Conservation (phyloP, 1,140 invertebrate genomes). For the Drosophila nebulosa region DNA sequence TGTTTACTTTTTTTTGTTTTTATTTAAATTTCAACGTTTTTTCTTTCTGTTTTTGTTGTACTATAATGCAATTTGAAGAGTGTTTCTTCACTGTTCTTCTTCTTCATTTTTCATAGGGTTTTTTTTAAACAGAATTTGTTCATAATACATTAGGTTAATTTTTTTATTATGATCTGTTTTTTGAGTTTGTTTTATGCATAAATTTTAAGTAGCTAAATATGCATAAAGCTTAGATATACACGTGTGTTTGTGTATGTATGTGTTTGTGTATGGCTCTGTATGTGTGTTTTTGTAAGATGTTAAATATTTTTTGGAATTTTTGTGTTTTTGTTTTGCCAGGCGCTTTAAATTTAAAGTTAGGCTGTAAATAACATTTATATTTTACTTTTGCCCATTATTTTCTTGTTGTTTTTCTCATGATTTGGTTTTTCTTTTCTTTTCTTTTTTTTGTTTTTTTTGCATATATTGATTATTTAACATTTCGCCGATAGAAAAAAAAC, state of each 20-base stretch:
- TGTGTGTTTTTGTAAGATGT: background rate
- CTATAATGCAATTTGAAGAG: constrained; percentile 34
- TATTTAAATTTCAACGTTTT: constrained; percentile 7
- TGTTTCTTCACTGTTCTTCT: constrained; percentile 11
- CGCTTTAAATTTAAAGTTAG: background rate
- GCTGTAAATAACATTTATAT: constrained; percentile 4
- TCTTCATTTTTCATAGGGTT: constrained; percentile 7
- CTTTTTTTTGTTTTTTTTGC: background rate
- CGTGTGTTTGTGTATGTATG: constrained; percentile 29
- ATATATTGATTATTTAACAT: constrained; percentile 64
- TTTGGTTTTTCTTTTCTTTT: too few species aligned
- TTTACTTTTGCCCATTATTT: background rate
- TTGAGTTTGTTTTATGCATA: constrained; percentile 35
- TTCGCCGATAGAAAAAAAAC: constrained; percentile 4
- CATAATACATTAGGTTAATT: constrained; percentile 37
- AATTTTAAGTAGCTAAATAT: constrained; percentile 55
- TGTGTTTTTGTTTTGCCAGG: background rate
- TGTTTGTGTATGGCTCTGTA: constrained; percentile 1
- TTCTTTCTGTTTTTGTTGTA: constrained; percentile 21
- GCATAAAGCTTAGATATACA: constrained; percentile 41
- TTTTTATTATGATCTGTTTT: constrained; percentile 38
- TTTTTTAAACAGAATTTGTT: constrained; percentile 11
- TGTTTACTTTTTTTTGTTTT: constrained; percentile 16
- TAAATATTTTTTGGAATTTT: background rate
- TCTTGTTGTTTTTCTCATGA: too few species aligned